Evolutionary conservation across 2,113 vertebrate species (phyloP).

Genomic region (Eptatretus burgeri): DNA sequence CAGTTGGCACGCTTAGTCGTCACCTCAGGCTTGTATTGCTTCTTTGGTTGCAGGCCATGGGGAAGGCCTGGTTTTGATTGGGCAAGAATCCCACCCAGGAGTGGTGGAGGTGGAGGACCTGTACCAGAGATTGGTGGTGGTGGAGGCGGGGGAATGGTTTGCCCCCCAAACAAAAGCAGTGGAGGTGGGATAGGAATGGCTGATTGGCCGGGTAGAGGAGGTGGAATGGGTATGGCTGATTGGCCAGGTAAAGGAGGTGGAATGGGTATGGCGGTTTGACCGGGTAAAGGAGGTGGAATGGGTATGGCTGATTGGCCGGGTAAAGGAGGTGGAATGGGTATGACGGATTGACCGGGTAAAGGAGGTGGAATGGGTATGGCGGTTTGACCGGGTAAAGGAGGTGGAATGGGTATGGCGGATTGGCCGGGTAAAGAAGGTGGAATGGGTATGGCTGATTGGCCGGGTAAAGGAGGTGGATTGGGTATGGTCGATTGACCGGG

Average conservation of each 20-base stretch:
- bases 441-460: too few species aligned
- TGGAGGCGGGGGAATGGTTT: neutral
- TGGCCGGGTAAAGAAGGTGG: too few species aligned
- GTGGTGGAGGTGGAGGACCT: neutral
- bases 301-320: neutral
- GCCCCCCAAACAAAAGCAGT: neutral
- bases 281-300: neutral
- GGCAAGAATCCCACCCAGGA: neutral
- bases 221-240: neutral
- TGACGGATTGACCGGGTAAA: too few species aligned
- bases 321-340: too few species aligned
- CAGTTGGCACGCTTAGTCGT: conserved; percentile 5
- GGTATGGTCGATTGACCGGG: too few species aligned
- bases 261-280: neutral
- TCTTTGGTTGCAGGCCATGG: conserved; percentile 1
- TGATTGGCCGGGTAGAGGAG: neutral
- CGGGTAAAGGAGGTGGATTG: too few species aligned
- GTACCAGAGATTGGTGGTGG: neutral
- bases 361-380: too few species aligned
- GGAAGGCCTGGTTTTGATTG: neutral
- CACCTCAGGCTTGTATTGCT: conserved; percentile 4
- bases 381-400: too few species aligned
- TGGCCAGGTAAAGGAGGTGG: neutral
- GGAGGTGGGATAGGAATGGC: too few species aligned
- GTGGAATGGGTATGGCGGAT: too few species aligned